Conservation (phyloP, 2,797 vertebrate species). For the Sebastes paucispinis region DNA sequence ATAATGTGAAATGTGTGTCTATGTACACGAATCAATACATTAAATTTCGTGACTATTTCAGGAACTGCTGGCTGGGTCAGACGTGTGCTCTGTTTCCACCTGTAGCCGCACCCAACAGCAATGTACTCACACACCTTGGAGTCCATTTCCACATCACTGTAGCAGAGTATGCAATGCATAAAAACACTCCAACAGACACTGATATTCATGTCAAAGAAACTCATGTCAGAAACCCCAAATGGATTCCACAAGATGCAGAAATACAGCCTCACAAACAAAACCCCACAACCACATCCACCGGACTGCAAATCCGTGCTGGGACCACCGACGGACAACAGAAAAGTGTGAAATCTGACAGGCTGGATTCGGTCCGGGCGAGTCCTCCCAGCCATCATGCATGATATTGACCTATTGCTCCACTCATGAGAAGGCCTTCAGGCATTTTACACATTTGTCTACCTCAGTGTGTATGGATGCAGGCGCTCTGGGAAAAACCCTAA, state of each 20-base stretch:
- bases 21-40: no score
- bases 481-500: not conserved
- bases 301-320: conserved; percentile 31
- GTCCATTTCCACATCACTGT: no score
- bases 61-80: no score
- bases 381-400: conserved; percentile 53
- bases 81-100: not conserved
- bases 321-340: conserved; percentile 19
- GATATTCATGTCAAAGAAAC: not conserved
- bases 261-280: conserved; percentile 21
- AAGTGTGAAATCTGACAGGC: conserved; percentile 66
- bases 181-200: not conserved
- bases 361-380: conserved; percentile 33
- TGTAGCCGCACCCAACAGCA: not conserved
- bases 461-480: conserved; percentile 2
- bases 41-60: no score
- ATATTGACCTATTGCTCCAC: conserved; percentile 62
- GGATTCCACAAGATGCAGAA: conserved; percentile 22
- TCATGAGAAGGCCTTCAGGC: conserved; percentile 47
- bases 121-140: no score
- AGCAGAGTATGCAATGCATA: not conserved
- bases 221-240: not conserved
- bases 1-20: no score
- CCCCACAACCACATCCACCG: not conserved
- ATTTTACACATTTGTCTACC: conserved; percentile 42